Base-by-base conservation (phyloP, 2,888 invertebrate species). In the Tachina fera region DNA sequence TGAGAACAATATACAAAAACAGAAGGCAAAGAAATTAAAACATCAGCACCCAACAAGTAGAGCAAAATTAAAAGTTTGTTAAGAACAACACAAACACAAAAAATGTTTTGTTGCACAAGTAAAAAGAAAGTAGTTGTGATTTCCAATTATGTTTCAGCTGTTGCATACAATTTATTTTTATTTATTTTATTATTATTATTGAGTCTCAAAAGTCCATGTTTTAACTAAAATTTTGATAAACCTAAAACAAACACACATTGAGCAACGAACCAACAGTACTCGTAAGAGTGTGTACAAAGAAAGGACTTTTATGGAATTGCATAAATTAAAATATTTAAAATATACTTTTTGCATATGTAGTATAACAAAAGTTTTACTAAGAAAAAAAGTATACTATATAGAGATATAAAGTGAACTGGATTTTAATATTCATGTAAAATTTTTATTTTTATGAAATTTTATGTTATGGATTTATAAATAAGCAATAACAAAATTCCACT, bases 131-230 rank as follows among this genome's bases (percentile, higher is more conserved):
- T 72, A 63, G 76, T 82, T 82, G 71, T 76, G 56, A 72, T 71
- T 82, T 86, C 81, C 81, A 83, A 77, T 86, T 86, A 78, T 75
- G 60, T 81, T 79, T 79, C 85, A 80, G 76, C 83, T 87, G 45
- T 76, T 86, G 78, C 85, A 85, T 71, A 47, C 31, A 85, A 85
- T 85, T 71, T 85, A 85, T 85, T 82, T 49, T 16, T 67, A 58
- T 76, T 76, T 84, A 72, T 78, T 75, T 53, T 87, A 19, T 84
- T 86, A 79, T 86, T 87, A 85, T 82, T n/a, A n/a, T 22, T 80
- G 77, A 84, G 84, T 81, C 80, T 65, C 67, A 68, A 71, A 53
- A 77, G 65, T 77, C 71, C 61, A 74, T 74, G 58, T 67, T 60
- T 71, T 60, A 71, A 80, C 41, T 41, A 72, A 70, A 75, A 72